phyloP scores from a whole-genome alignment of 2,797 vertebrate species.

The Pseudochirops cupreus region DNA sequence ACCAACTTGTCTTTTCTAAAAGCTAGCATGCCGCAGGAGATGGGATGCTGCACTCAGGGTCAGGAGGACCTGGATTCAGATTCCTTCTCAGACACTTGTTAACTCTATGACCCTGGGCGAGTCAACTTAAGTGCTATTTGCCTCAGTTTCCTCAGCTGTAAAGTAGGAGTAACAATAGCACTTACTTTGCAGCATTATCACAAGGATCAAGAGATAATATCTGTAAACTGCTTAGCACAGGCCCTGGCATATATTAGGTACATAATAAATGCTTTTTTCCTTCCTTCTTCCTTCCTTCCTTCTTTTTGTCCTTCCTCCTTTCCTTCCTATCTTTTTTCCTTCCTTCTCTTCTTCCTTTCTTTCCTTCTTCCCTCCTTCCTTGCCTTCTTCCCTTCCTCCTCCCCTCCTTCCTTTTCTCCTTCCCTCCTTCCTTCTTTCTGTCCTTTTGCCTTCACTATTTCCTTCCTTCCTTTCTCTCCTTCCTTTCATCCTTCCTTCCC shows the following conservation, averaged over 20 bases:
- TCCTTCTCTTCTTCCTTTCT: too few species aligned
- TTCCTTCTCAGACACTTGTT: background rate
- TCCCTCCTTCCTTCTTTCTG: too few species aligned
- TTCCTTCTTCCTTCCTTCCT: background rate
- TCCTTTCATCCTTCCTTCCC: background rate
- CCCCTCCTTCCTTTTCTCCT: background rate
- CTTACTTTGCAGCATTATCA: background rate
- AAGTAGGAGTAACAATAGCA: background rate
- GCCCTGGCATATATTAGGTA: background rate
- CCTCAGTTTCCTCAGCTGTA: background rate
- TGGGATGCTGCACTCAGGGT: background rate
- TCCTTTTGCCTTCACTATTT: too few species aligned
- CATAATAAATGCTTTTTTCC: background rate
- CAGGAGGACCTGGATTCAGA: background rate
- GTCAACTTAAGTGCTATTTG: background rate
- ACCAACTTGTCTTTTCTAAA: background rate
- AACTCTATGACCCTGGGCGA: too few species aligned
- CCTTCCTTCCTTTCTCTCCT: background rate
- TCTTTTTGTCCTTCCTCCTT: too few species aligned
- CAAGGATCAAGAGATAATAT: background rate
- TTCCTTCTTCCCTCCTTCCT: too few species aligned
- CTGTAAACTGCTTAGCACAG: background rate
- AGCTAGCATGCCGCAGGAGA: background rate
- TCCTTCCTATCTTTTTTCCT: too few species aligned
- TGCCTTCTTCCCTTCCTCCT: background rate